Evolutionary conservation across 2,888 invertebrate genomes (phyloP), one percentile per base, ranked within the genome.

Genomic region (Phaonia tiefii): DNA sequence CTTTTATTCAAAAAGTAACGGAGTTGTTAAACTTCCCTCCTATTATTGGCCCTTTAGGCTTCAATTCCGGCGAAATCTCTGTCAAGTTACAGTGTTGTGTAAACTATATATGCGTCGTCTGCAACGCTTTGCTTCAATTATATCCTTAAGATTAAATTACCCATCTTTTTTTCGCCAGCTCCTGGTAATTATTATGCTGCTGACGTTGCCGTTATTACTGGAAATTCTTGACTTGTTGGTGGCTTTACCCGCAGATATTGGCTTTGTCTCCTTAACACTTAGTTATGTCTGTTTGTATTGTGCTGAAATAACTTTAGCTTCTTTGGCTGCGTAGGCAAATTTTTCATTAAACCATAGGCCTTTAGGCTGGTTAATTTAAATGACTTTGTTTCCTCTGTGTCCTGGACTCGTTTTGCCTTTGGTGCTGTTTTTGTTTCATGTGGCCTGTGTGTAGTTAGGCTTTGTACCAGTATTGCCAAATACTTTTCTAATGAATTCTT

Each of bases 341-440:
- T 74, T 80, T 77, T 80, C 77, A 80, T 80, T 80, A 80, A 66
- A 44, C 44, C 37, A 22, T 74, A 26, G 60, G 77, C 74, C 80
- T 71, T 66, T 20, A 74, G 77, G 60, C 42, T 46, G 46, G 66
- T 71, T 74, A 80, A 71, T 80, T 74, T 51, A 42, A 70, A 74
- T 74, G 25, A n/a, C 46, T 77, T 11, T 70, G 44, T 56, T 77
- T 76, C n/a, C 20, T 66, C n/a, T 63, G 25, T n/a, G n/a, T n/a
- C n/a, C n/a, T n/a, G n/a, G n/a, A n/a, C n/a, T 65, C n/a, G 56
- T 42, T 37, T 11, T 54, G 0, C 25, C 10, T 70, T 31, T 42
- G 42, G 20, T 67, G 11, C 25, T 22, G 42, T 46, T 67, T 4
- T 44, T 31, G 22, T 39, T 54, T 31, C 15, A 10, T 20, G 15